These are phyloP conservation scores for Ptilorrhoa leucosticta DNA, from an alignment of 2,113 vertebrate species.

Conservation along the genomic window DNA sequence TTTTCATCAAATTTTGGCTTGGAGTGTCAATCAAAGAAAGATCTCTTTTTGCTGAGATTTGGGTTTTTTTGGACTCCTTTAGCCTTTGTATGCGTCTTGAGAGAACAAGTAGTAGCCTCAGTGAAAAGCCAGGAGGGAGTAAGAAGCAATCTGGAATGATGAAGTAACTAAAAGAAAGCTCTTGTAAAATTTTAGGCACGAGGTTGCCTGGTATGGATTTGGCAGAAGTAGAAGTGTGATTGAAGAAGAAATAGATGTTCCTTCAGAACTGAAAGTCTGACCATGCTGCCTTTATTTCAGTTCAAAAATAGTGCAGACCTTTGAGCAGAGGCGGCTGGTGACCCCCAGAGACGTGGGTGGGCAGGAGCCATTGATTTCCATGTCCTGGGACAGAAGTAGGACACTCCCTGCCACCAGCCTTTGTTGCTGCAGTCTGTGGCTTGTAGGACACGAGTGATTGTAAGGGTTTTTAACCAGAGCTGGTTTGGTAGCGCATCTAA, in stretches of 20 bases:
- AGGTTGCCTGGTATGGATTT: neutral
- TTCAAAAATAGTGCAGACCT: neutral
- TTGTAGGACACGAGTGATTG: neutral
- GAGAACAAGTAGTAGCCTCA: neutral
- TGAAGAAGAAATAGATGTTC: neutral
- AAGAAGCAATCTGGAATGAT: neutral
- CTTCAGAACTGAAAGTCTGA: neutral
- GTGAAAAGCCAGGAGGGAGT: neutral
- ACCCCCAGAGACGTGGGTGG: accelerated
- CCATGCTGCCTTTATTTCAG: neutral
- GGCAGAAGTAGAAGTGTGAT: neutral
- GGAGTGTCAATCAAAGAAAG: neutral
- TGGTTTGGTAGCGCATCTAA: neutral
- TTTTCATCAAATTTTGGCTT: neutral
- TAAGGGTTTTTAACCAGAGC: neutral
- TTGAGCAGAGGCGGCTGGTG: neutral
- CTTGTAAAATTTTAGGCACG: neutral
- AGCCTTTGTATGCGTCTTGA: neutral
- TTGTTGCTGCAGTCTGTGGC: accelerated
- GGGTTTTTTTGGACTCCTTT: neutral
- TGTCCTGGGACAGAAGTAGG: neutral
- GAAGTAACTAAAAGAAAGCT: neutral
- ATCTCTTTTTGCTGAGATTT: neutral
- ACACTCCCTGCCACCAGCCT: neutral
- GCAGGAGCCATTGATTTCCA: neutral